Conservation (phyloP, 2,797 vertebrate genomes). For the Manis pentadactyla region DNA sequence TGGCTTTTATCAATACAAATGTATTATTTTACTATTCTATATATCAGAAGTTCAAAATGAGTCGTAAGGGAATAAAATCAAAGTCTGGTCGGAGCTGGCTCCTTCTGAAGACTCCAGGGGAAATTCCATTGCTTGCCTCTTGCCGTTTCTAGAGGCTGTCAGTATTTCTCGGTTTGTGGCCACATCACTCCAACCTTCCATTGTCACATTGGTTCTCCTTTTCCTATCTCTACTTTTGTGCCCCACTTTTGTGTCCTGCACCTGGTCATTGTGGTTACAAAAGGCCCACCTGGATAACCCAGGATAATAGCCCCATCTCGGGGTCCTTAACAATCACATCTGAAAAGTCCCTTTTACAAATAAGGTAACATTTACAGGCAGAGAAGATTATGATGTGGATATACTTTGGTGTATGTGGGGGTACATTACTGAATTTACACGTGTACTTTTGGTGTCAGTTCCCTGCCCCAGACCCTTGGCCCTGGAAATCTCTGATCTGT, state of each 20-base stretch:
- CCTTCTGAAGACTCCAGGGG: not conserved
- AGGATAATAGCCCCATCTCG: not conserved
- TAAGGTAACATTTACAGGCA: not conserved
- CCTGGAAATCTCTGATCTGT: not conserved
- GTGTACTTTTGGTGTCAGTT: not conserved
- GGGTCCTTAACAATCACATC: not conserved
- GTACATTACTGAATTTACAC: not conserved
- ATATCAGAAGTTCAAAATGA: not conserved
- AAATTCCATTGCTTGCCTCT: not conserved
- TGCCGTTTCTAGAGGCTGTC: not conserved
- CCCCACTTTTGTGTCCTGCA: not conserved
- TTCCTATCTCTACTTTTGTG: not conserved
- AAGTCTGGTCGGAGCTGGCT: not conserved
- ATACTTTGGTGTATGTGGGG: not conserved
- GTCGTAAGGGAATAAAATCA: not conserved
- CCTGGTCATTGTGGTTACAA: not conserved
- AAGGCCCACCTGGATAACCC: not conserved
- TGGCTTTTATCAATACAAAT: not conserved
- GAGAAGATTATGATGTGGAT: not conserved
- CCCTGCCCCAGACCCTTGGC: not conserved
- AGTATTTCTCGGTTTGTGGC: not conserved
- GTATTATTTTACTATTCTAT: not conserved
- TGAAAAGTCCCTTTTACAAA: not conserved
- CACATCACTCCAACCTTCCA: not conserved
- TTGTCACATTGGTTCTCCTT: too few species aligned